Evolutionary conservation across 2,113 vertebrate species (phyloP).

Genomic region (Anhinga rufa): DNA sequence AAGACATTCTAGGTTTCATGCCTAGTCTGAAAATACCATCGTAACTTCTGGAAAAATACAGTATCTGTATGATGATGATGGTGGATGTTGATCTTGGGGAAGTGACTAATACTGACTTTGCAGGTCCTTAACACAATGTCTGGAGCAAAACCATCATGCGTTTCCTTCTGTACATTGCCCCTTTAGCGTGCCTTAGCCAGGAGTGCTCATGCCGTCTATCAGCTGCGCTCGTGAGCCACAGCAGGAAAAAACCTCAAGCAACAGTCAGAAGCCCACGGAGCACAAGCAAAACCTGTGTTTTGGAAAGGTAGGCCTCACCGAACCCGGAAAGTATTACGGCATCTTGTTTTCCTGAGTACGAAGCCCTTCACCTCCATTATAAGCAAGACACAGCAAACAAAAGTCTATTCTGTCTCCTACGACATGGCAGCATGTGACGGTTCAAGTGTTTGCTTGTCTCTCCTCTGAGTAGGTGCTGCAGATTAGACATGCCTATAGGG

Average conservation of each 20-base stretch:
- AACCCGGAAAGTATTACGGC: conserved; percentile 19
- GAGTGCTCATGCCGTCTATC: neutral
- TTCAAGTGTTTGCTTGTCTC: conserved; percentile 28
- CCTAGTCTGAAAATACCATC: neutral
- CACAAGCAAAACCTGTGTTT: neutral
- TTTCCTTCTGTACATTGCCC: neutral
- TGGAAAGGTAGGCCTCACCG: neutral
- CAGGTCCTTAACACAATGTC: neutral
- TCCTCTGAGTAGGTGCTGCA: conserved; percentile 11
- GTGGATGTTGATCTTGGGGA: neutral
- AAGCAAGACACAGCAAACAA: conserved; percentile 56
- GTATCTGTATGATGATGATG: neutral
- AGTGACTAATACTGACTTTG: neutral
- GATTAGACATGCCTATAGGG: conserved; percentile 16
- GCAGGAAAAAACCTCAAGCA: neutral
- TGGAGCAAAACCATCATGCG: neutral
- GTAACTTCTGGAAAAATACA: neutral
- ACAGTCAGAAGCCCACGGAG: neutral
- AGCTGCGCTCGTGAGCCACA: neutral
- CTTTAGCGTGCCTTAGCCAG: neutral
- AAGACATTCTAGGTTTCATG: neutral
- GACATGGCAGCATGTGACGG: conserved; percentile 1
- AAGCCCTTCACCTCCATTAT: conserved; percentile 70
- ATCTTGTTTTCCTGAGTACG: conserved; percentile 30
- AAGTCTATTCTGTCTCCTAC: conserved; percentile 46